These are phyloP conservation scores for Diadema setosum DNA, from an alignment of 35 echinoderm and acorn worm species.

Conservation along the genomic window DNA sequence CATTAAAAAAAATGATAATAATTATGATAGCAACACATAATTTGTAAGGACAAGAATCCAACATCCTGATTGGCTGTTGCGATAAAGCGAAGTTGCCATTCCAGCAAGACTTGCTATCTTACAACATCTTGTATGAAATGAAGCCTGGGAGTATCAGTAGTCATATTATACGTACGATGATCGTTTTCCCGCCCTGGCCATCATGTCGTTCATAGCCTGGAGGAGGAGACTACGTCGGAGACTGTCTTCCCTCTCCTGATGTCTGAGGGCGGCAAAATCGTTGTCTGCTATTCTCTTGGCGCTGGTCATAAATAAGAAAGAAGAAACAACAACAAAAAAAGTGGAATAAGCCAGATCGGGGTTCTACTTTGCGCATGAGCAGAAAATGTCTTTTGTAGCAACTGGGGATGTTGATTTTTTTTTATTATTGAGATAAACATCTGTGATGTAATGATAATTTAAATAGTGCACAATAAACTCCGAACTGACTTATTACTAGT, in stretches of 20 bases:
- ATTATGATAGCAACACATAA: background rate
- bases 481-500: no score
- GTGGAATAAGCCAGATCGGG: background rate
- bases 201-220: background rate
- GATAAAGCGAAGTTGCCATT: no score
- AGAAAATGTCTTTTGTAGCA: background rate
- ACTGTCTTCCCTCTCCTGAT: background rate
- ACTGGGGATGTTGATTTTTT: background rate
- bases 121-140: no score
- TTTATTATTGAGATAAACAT: background rate
- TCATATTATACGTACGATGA: background rate
- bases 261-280: background rate
- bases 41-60: background rate
- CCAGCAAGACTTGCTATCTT: no score
- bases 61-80: background rate
- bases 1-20: background rate
- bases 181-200: background rate
- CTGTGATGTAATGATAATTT: background rate
- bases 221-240: background rate
- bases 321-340: background rate
- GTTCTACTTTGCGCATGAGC: background rate
- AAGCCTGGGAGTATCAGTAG: background rate
- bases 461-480: background rate
- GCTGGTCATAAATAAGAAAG: background rate
- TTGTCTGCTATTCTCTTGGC: constrained; percentile 18